These are phyloP conservation scores for Rynchops niger DNA, from an alignment of 2,113 vertebrate species.

Conservation along the genomic window DNA sequence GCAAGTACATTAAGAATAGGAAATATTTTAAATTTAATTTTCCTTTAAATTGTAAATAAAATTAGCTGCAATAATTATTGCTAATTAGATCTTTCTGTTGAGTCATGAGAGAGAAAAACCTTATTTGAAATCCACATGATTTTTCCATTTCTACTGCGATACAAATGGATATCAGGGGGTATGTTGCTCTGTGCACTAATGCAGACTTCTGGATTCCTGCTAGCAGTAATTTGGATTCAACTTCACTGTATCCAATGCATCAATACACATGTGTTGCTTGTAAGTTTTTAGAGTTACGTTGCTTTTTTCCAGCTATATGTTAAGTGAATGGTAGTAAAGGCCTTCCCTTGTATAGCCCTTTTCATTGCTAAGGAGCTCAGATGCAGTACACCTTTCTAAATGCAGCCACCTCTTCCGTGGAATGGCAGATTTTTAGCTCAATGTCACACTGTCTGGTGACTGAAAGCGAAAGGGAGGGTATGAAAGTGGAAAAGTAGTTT, in stretches of 20 bases:
- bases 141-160: neutral
- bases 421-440: neutral
- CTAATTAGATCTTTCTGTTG: neutral
- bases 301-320: neutral
- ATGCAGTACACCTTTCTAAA: neutral
- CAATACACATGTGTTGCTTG: neutral
- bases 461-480: neutral
- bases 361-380: neutral
- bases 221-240: neutral
- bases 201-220: neutral
- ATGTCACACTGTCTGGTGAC: fast-evolving
- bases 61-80: neutral
- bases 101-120: neutral
- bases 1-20: neutral
- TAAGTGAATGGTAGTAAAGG: neutral
- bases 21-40: neutral
- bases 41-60: neutral
- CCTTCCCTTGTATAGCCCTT: neutral
- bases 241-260: neutral
- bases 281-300: neutral
- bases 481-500: neutral
- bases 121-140: neutral
- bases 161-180: neutral
- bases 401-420: neutral
- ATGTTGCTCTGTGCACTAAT: neutral